These are phyloP conservation scores for Phthorimaea operculella DNA, from an alignment of 1,140 invertebrate species.

Conservation along the genomic window DNA sequence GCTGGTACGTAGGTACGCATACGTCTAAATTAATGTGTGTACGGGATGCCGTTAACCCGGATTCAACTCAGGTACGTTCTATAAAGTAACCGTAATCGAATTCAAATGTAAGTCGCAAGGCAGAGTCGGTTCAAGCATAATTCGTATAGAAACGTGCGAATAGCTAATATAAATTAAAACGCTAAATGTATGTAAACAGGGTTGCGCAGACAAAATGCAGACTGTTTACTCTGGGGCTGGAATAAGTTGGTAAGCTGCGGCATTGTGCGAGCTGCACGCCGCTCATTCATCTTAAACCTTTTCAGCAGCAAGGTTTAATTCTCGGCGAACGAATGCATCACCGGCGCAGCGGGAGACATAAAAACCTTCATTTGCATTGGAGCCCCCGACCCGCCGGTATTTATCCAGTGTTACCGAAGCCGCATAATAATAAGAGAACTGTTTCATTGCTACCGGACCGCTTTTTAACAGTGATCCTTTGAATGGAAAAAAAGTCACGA, in stretches of 20 bases:
- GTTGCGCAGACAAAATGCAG: slow-evolving; percentile 34
- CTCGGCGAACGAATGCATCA: slow-evolving; percentile 40
- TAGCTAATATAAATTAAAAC: background rate
- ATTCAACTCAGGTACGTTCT: background rate
- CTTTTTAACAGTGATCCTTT: slow-evolving; percentile 44
- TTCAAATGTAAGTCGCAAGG: background rate
- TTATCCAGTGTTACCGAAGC: slow-evolving; percentile 52
- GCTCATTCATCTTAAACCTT: slow-evolving; percentile 63
- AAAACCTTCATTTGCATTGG: slow-evolving; percentile 58
- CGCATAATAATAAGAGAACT: slow-evolving; percentile 54
- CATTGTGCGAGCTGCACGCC: slow-evolving; percentile 48
- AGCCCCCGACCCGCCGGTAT: slow-evolving; percentile 36
- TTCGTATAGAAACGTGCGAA: background rate
- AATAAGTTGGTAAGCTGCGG: slow-evolving; percentile 58
- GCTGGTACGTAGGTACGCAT: background rate
- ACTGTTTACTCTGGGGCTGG: slow-evolving; percentile 42
- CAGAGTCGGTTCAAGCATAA: background rate
- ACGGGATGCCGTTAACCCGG: background rate
- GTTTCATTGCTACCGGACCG: slow-evolving; percentile 30
- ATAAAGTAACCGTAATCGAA: background rate
- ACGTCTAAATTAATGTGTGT: background rate
- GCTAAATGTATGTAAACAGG: slow-evolving; percentile 18
- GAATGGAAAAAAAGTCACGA: slow-evolving; percentile 28
- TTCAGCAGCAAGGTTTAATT: slow-evolving; percentile 57
- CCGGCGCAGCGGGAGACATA: slow-evolving; percentile 34